Evolutionary conservation across 64 coral and sea anemone species (phyloP), one percentile per base, ranked within the genome.

Genomic region (Montipora efflorescens): DNA sequence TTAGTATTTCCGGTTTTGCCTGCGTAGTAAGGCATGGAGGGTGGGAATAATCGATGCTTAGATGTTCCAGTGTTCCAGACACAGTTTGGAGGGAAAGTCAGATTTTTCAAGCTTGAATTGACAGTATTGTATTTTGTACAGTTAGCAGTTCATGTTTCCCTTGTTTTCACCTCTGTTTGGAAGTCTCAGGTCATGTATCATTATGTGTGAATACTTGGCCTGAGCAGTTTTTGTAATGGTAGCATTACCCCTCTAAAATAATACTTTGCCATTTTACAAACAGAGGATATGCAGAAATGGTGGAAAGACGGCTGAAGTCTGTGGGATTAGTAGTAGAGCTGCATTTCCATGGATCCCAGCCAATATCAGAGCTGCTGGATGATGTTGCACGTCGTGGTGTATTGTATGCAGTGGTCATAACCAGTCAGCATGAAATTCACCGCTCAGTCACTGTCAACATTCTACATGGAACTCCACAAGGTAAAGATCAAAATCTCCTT

Each of bases 391-490:
- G 94, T 18, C 95, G 94, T 79, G 97, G 97, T 45, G 95, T 96
- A 21, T 57, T 99, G 14, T 99, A 96, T 69, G 97, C 95, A 25
- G 89, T 96, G 71, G 95, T 99, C 14, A 87, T 99, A 22, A 99
- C 95, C 66, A 99, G 86, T 57, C 98, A 99, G 77, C 98, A 99
- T 79, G 98, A 99, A 79, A 90, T 99, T n/a, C 98, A 99, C 87
- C 95, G 95, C 76, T 99, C 98, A 48, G 98, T 99, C 16, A 99
- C 98, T 20, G 95, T 99, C 52, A 96, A 99, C 49, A 99, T 99
- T 62, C 87, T 99, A 5, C 98, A 99, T 88, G 98, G 98, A 5
- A 95, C 95, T 22, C 98, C 89, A 73, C 98, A 99, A 96, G 98
- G 98, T 99, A 96, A 94, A 74, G 66, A 91, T 49, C 57, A 79